Percentiles rank a stretch among this genome's conserved stretches.
Conservation (phyloP, 2,797 vertebrate genomes). For the Chromobotia macracanthus region DNA sequence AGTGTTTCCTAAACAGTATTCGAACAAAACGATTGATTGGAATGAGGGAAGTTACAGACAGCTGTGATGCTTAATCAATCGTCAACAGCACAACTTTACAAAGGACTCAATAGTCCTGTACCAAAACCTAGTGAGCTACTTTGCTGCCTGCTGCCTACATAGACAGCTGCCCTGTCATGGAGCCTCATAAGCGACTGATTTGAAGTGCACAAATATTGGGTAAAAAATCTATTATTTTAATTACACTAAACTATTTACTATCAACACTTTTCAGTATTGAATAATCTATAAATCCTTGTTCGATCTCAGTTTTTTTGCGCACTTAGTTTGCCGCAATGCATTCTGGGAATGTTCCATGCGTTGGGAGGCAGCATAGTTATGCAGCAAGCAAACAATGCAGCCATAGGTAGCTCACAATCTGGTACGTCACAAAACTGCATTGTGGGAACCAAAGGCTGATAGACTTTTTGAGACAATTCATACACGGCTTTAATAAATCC, state of each 20-base stretch:
- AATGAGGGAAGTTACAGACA: constrained; percentile 31
- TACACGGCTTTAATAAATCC: background rate
- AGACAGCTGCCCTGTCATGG: background rate
- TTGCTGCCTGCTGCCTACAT: background rate
- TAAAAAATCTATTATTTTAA: background rate
- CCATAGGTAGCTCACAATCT: background rate
- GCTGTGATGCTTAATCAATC: constrained; percentile 48
- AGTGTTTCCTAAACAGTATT: constrained; percentile 37
- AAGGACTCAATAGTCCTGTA: constrained; percentile 1
- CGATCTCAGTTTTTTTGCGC: too few relatives aligned
- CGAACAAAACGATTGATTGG: constrained; percentile 30
- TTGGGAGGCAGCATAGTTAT: background rate
- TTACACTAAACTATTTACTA: background rate
- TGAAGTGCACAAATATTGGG: too few relatives aligned
- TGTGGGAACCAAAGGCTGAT: background rate
- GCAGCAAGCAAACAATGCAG: background rate
- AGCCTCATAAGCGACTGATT: background rate
- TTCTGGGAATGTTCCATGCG: background rate
- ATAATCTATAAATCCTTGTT: too few relatives aligned
- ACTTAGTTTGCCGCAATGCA: background rate
- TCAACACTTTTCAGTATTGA: background rate
- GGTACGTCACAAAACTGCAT: constrained; percentile 6
- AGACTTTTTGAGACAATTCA: constrained; percentile 1
- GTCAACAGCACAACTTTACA: constrained; percentile 1
- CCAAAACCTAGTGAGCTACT: background rate